Conservation (phyloP, 2,797 vertebrate genomes). For the Cichlasoma orientale region DNA sequence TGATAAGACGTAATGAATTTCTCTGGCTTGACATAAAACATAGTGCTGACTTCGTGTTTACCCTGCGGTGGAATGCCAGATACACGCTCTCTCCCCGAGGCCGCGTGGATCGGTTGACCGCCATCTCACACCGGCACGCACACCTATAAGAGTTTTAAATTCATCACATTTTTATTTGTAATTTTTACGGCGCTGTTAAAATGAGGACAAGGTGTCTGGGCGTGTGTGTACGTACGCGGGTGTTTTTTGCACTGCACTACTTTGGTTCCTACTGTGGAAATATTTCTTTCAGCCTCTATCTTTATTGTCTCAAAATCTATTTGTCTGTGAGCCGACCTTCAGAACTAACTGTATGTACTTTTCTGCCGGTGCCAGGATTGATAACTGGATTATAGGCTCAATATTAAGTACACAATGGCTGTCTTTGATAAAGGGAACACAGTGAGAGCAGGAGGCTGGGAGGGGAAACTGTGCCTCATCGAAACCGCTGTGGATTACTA, state of each 20-base stretch:
- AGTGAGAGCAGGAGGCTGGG: constrained; percentile 41
- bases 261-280: constrained; percentile 19
- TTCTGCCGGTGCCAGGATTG: constrained; percentile 40
- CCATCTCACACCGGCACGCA: constrained; percentile 36
- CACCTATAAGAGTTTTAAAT: constrained; percentile 37
- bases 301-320: constrained; percentile 52
- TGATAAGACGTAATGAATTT: constrained; percentile 74
- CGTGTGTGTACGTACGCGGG: neutral
- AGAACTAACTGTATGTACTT: constrained; percentile 38
- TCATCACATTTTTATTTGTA: constrained; percentile 49
- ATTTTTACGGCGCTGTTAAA: constrained; percentile 59
- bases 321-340: constrained; percentile 36
- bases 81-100: constrained; percentile 10
- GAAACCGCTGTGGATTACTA: constrained; percentile 58
- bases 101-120: constrained; percentile 28
- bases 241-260: constrained; percentile 5
- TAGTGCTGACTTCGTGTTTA: constrained; percentile 54
- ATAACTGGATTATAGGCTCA: constrained; percentile 68
- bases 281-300: constrained; percentile 21
- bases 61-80: constrained; percentile 53
- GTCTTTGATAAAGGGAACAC: constrained; percentile 63
- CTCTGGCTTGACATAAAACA: constrained; percentile 66
- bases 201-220: constrained; percentile 42
- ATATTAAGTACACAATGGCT: constrained; percentile 56
- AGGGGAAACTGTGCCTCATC: constrained; percentile 40